phyloP scores from a whole-genome alignment of 2,797 vertebrate species.

The Amblyopsis hoosieri region DNA sequence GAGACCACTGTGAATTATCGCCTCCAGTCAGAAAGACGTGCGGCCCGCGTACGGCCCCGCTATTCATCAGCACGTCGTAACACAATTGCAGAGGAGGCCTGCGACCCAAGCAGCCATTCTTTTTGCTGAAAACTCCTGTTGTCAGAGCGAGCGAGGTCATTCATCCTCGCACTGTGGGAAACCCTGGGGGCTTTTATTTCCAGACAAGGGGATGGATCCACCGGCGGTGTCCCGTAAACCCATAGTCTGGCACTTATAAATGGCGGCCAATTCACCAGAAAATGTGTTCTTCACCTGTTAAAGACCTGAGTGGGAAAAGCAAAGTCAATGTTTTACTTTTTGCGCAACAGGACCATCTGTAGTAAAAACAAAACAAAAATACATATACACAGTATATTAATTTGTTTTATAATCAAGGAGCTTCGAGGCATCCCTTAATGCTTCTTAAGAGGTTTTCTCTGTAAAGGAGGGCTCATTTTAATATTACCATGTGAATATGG shows the following conservation, averaged over 20 bases:
- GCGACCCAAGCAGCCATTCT: conserved; percentile 61
- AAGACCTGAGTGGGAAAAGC: conserved; percentile 4
- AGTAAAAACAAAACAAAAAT: neutral
- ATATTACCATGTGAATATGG: conserved; percentile 4
- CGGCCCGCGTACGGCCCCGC: conserved; percentile 49
- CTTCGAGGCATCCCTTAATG: conserved; percentile 10
- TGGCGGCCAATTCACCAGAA: conserved; percentile 43
- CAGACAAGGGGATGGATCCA: conserved; percentile 58
- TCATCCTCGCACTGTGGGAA: conserved; percentile 47
- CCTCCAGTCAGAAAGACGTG: conserved; percentile 52
- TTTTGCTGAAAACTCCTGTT: conserved; percentile 60
- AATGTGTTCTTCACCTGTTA: conserved; percentile 18
- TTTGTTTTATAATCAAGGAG: neutral
- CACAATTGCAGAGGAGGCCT: conserved; percentile 61
- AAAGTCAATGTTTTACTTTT: neutral
- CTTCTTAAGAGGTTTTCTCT: conserved; percentile 15
- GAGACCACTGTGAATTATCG: conserved; percentile 54
- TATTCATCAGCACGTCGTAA: conserved; percentile 75
- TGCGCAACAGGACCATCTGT: neutral
- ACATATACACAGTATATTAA: neutral
- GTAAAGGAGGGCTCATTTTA: conserved; percentile 6
- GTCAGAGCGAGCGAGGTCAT: conserved; percentile 58
- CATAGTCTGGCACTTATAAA: conserved; percentile 60
- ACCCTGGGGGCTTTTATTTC: conserved; percentile 57
- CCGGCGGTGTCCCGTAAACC: conserved; percentile 35